phyloP scores from a whole-genome alignment of 2,113 vertebrate species.

The Colinus virginianus region DNA sequence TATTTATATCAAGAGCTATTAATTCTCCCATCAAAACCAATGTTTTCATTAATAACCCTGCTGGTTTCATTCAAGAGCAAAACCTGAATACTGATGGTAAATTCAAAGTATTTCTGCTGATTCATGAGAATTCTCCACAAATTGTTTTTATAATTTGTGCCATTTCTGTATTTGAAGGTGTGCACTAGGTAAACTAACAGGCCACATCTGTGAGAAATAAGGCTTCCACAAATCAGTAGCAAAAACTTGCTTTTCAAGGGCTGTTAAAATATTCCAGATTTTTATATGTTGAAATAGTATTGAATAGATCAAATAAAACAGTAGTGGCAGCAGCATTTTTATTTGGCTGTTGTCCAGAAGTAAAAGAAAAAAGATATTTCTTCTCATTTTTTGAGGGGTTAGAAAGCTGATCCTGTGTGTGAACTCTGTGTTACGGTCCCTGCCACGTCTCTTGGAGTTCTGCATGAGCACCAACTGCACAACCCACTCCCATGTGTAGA shows the following conservation, averaged over 20 bases:
- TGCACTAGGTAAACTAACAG: background rate
- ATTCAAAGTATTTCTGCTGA: background rate
- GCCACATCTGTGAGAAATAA: background rate
- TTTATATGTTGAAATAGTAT: background rate
- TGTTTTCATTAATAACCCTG: slow-evolving; percentile 4
- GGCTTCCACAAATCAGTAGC: background rate
- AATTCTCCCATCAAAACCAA: background rate
- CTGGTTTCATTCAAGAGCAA: background rate
- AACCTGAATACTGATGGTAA: background rate
- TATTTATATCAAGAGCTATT: background rate
- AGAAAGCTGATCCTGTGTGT: background rate
- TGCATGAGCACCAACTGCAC: background rate
- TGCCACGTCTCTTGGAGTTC: background rate
- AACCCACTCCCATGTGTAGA: background rate
- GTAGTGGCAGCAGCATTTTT: background rate
- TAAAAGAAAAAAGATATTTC: background rate
- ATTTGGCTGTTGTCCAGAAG: background rate
- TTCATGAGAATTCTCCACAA: background rate
- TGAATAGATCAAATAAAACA: background rate
- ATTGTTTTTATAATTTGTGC: background rate
- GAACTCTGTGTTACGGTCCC: background rate
- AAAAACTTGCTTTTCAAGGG: background rate
- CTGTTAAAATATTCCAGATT: background rate
- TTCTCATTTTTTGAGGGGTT: background rate
- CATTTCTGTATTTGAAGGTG: background rate